Conservation (phyloP, 2,113 vertebrate species). For the Chiloscyllium plagiosum region DNA sequence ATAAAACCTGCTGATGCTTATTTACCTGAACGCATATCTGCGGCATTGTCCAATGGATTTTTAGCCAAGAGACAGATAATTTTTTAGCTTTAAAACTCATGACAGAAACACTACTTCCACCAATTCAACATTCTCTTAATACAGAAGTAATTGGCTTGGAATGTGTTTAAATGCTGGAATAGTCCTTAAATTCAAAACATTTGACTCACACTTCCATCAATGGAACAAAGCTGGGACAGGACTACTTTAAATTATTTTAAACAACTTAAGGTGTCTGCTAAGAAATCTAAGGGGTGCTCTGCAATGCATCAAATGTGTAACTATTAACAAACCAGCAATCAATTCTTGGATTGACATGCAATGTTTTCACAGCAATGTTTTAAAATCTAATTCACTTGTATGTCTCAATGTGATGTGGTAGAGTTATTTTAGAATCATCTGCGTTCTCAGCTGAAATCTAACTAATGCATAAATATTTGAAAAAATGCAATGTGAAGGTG, state of each 20-base stretch:
- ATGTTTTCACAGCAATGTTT: neutral
- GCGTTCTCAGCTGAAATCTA: neutral
- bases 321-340: neutral
- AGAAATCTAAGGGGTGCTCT: neutral
- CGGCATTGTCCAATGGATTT: neutral
- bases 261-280: neutral
- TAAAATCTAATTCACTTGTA: neutral
- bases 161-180: neutral
- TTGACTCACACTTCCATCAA: neutral
- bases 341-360: neutral
- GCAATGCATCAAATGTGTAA: neutral
- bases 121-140: neutral
- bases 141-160: neutral
- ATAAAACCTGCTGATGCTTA: no score
- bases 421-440: neutral
- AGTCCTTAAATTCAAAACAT: neutral
- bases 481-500: neutral
- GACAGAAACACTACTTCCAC: neutral
- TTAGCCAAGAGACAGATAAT: neutral
- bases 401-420: neutral
- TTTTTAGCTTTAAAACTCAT: neutral
- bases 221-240: neutral
- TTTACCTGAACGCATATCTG: no score
- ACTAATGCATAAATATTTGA: constrained; percentile 4
- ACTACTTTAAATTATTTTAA: neutral